Conservation (phyloP, 2,888 invertebrate species). For the Malthinus flaveolus region DNA sequence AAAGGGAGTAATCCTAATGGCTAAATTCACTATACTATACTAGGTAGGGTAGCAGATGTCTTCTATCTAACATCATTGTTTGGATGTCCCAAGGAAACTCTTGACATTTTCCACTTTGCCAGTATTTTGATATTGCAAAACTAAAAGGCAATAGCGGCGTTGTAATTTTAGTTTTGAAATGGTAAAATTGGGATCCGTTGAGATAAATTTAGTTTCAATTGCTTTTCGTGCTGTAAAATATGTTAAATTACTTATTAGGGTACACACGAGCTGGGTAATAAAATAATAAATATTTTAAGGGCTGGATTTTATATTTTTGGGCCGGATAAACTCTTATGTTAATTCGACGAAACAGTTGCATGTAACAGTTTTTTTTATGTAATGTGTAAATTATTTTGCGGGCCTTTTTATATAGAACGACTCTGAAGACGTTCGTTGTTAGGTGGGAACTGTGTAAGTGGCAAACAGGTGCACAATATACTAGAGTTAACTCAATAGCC, state of each 20-base stretch:
- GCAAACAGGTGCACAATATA: slow-evolving; percentile 46
- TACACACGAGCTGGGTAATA: too few species aligned
- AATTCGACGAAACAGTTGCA: too few species aligned
- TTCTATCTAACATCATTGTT: slow-evolving; percentile 45
- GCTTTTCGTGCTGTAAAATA: too few species aligned
- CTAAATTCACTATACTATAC: slow-evolving; percentile 30
- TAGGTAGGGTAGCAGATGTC: slow-evolving; percentile 44
- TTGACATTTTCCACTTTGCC: slow-evolving; percentile 42
- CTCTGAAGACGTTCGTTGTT: slow-evolving; percentile 23
- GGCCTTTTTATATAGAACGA: too few species aligned
- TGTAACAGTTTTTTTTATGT: too few species aligned
- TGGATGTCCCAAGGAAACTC: slow-evolving; percentile 45
- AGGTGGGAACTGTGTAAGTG: slow-evolving; percentile 46
- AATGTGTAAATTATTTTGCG: too few species aligned
- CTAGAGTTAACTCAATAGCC: slow-evolving; percentile 45
- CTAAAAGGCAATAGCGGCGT: slow-evolving; percentile 23
- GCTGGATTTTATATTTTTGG: too few species aligned
- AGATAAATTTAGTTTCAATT: too few species aligned
- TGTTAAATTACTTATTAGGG: too few species aligned
- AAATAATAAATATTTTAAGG: too few species aligned
- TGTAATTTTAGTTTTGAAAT: slow-evolving; percentile 4
- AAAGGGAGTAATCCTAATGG: slow-evolving; percentile 29
- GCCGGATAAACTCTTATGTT: too few species aligned
- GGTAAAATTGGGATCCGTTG: background rate
- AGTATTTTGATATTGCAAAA: slow-evolving; percentile 33